These are phyloP conservation scores for Drosophila anomalata DNA, from an alignment of 2,888 invertebrate species.

Conservation along the genomic window DNA sequence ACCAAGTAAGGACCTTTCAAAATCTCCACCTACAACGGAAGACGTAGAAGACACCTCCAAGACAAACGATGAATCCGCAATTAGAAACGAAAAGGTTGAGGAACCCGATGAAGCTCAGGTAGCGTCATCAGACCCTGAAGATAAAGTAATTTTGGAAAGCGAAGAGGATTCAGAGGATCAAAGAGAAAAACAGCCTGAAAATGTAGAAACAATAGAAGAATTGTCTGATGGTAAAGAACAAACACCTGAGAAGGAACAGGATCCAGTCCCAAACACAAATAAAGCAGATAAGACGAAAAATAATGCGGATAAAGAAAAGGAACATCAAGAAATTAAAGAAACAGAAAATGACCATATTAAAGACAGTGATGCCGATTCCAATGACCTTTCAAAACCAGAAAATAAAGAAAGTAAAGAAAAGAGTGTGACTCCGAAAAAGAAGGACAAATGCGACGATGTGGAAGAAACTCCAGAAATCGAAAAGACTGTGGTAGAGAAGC, in stretches of 20 bases:
- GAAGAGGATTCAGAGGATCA: not conserved
- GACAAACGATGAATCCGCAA: not conserved
- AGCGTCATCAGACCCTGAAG: not conserved
- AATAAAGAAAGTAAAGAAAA: not conserved
- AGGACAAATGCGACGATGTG: not conserved
- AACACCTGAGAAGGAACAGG: not conserved
- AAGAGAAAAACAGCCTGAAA: constrained; percentile 6
- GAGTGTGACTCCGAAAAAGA: not conserved
- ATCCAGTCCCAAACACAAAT: constrained; percentile 1
- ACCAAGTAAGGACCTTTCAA: not conserved
- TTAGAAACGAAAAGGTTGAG: not conserved
- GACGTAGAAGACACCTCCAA: not conserved
- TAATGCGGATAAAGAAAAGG: not conserved
- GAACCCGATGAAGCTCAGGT: not conserved
- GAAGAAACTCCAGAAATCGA: not conserved
- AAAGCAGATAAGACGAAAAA: constrained; percentile 9
- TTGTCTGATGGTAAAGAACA: not conserved
- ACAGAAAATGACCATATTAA: not conserved
- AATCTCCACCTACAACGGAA: constrained; percentile 13
- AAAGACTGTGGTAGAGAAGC: not conserved
- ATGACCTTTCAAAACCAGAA: not conserved
- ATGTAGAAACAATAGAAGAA: not conserved
- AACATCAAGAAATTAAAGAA: not conserved
- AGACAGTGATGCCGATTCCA: not conserved
- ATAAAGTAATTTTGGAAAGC: not conserved